These are phyloP conservation scores for Poecilia gillii DNA, from an alignment of 2,797 vertebrate genomes.

Conservation along the genomic window DNA sequence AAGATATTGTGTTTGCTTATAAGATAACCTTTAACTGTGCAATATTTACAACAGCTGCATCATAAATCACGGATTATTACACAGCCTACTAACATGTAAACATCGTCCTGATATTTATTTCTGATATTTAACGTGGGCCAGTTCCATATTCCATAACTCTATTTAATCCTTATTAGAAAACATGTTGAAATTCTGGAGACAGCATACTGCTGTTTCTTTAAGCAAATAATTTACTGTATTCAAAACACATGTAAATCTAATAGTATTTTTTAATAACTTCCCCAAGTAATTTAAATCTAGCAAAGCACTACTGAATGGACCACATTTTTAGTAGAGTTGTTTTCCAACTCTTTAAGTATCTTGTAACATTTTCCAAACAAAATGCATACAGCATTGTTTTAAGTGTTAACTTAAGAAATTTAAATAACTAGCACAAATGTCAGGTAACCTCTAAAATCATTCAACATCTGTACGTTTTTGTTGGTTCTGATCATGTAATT, in stretches of 20 bases:
- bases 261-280: neutral
- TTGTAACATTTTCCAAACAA: neutral
- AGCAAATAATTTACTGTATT: neutral
- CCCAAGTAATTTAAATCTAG: neutral
- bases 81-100: slow-evolving; percentile 12
- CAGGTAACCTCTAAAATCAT: neutral
- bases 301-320: neutral
- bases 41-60: neutral
- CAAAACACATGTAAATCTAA: neutral
- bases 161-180: neutral
- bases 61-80: neutral
- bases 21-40: neutral
- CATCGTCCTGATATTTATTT: slow-evolving; percentile 12
- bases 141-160: neutral
- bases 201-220: neutral
- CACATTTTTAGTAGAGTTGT: neutral
- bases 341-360: too few relatives aligned
- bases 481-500: neutral
- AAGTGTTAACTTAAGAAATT: neutral
- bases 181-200: neutral
- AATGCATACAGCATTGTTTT: neutral
- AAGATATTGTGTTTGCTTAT: neutral
- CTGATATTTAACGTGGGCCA: slow-evolving; percentile 14
- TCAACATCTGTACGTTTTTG: neutral
- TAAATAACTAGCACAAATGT: neutral